Conservation (phyloP, 2,888 invertebrate species). For the Phengaris arion region DNA sequence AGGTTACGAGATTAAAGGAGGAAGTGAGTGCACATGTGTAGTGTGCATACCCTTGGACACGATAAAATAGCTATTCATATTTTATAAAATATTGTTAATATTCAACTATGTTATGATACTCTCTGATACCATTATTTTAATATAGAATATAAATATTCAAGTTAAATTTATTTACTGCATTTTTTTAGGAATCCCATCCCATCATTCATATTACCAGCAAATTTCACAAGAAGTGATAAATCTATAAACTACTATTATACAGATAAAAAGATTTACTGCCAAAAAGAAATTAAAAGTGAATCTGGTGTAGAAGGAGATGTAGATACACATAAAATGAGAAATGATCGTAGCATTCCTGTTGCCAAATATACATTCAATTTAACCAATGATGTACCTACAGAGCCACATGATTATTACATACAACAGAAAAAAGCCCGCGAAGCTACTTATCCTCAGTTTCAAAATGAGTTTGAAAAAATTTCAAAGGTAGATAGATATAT, state of each 20-base stretch:
- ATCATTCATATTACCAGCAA: slow-evolving; percentile 86
- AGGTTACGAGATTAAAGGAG: too few species aligned
- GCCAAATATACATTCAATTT: slow-evolving; percentile 82
- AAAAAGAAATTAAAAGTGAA: slow-evolving; percentile 35
- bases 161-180: too few species aligned
- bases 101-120: too few species aligned
- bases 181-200: slow-evolving; percentile 67
- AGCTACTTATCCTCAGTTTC: slow-evolving; percentile 59
- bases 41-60: too few species aligned
- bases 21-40: too few species aligned
- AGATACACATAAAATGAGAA: slow-evolving; percentile 54
- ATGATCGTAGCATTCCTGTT: slow-evolving; percentile 67
- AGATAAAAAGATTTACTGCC: slow-evolving; percentile 49
- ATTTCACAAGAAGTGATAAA: slow-evolving; percentile 88
- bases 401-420: slow-evolving; percentile 79
- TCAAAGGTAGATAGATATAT: slow-evolving; percentile 68
- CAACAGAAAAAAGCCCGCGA: slow-evolving; percentile 75
- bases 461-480: slow-evolving; percentile 65
- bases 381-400: slow-evolving; percentile 80
- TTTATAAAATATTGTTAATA: too few species aligned
- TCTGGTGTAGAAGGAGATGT: slow-evolving; percentile 49
- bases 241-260: slow-evolving; percentile 65
- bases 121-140: too few species aligned
- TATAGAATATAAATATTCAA: too few species aligned
- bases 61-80: too few species aligned